Conservation (phyloP, 2,797 vertebrate species). For the Siniperca scherzeri region DNA sequence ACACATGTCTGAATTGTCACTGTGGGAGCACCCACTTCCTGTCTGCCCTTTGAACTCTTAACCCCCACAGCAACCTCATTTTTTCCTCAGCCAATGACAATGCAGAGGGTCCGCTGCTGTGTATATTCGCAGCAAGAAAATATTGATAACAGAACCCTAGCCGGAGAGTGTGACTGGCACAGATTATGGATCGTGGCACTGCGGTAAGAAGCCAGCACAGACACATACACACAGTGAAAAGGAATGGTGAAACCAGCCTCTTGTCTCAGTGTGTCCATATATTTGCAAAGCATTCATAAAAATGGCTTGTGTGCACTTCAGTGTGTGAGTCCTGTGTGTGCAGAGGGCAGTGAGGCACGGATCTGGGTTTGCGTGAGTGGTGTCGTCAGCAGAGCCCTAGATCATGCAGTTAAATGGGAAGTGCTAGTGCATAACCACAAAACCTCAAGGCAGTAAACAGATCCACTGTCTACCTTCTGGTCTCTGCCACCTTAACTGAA, state of each 20-base stretch:
- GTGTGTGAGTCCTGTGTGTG: constrained; percentile 48
- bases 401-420: constrained; percentile 74
- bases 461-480: constrained; percentile 69
- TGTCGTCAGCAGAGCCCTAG: constrained; percentile 67
- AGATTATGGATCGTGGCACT: constrained; percentile 56
- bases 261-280: constrained; percentile 52
- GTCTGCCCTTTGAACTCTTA: constrained; percentile 76
- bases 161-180: constrained; percentile 43
- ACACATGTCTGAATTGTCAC: constrained; percentile 72
- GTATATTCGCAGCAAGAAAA: constrained; percentile 52
- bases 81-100: constrained; percentile 58
- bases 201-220: constrained; percentile 36
- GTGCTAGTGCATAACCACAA: constrained; percentile 73
- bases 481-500: constrained; percentile 69
- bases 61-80: constrained; percentile 55
- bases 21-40: constrained; percentile 78
- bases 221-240: constrained; percentile 24
- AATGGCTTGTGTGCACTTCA: constrained; percentile 45
- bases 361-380: constrained; percentile 58
- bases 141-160: constrained; percentile 48
- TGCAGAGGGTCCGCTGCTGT: constrained; percentile 10
- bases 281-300: constrained; percentile 68
- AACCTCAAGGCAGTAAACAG: constrained; percentile 78
- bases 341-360: constrained; percentile 55
- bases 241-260: constrained; percentile 35